Percentiles rank a stretch among this genome's conserved stretches.
These are phyloP conservation scores for Drosophila serrata DNA, from an alignment of 1,140 invertebrate genomes.

Conservation along the genomic window DNA sequence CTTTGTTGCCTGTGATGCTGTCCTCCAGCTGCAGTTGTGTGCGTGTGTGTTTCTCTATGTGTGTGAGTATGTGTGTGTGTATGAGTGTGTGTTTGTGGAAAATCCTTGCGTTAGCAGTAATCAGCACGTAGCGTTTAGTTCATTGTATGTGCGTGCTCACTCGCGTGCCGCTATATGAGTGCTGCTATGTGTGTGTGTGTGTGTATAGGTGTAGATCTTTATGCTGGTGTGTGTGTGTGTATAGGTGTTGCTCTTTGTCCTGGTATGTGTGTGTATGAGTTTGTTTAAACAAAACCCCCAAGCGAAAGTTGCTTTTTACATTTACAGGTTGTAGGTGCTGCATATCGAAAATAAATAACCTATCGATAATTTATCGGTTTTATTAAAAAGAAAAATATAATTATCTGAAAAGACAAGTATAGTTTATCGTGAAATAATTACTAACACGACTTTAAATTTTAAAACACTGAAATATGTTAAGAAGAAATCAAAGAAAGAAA, in stretches of 20 bases:
- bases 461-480: too few relatives aligned
- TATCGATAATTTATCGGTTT: background rate
- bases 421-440: rapidly evolving
- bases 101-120: conserved; percentile 83
- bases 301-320: conserved; percentile 45
- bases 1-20: conserved; percentile 52
- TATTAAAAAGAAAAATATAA: background rate
- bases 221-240: conserved; percentile 34
- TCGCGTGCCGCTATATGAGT: conserved; percentile 39
- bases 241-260: conserved; percentile 37
- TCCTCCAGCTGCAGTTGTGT: conserved; percentile 34
- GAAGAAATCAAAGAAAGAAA: too few relatives aligned
- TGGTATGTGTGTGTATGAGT: conserved; percentile 40
- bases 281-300: conserved; percentile 68
- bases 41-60: background rate
- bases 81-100: conserved; percentile 26
- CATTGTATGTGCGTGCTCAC: conserved; percentile 74
- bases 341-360: background rate
- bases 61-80: background rate
- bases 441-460: too few relatives aligned
- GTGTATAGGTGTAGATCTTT: conserved; percentile 62
- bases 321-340: background rate
- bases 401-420: too few relatives aligned
- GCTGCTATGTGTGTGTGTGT: conserved; percentile 11
- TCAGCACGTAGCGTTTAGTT: conserved; percentile 80